Evolutionary conservation across 2,113 vertebrate species (phyloP).

Genomic region (Phylloscopus whistleri): DNA sequence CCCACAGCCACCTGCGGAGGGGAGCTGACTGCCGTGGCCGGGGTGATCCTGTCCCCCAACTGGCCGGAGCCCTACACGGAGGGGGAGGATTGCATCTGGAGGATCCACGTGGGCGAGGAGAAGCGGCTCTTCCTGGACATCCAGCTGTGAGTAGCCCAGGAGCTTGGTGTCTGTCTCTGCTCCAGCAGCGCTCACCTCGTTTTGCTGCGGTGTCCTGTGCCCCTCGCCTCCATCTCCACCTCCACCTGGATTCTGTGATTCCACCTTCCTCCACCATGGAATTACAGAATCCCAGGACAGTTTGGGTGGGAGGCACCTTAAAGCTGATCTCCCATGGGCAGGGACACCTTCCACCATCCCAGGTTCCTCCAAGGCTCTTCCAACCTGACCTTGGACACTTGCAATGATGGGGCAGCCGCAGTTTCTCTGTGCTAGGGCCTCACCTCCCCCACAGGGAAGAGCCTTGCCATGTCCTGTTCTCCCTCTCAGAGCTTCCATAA

Average conservation of each 20-base stretch:
- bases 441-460: background rate
- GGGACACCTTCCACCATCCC: background rate
- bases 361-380: background rate
- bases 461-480: background rate
- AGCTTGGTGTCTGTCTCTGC: background rate
- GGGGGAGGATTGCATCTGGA: slow-evolving; percentile 95
- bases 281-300: background rate
- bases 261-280: too few relatives aligned
- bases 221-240: too few relatives aligned
- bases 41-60: slow-evolving; percentile 94
- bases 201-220: fast-evolving
- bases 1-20: slow-evolving; percentile 89
- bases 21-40: slow-evolving; percentile 83
- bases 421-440: background rate
- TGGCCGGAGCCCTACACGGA: slow-evolving; percentile 93
- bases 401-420: background rate
- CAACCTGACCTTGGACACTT: background rate
- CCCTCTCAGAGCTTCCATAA: background rate
- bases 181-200: background rate
- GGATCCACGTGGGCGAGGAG: slow-evolving; percentile 88
- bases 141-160: slow-evolving; percentile 84
- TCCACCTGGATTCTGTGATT: too few relatives aligned
- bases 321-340: background rate
- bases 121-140: slow-evolving; percentile 92
- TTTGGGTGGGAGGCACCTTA: background rate